A percentile compares a stretch with the other conserved stretches of the same genome.
Conservation (phyloP, 1,140 invertebrate species). For the Mizuhopecten yessoensis region DNA sequence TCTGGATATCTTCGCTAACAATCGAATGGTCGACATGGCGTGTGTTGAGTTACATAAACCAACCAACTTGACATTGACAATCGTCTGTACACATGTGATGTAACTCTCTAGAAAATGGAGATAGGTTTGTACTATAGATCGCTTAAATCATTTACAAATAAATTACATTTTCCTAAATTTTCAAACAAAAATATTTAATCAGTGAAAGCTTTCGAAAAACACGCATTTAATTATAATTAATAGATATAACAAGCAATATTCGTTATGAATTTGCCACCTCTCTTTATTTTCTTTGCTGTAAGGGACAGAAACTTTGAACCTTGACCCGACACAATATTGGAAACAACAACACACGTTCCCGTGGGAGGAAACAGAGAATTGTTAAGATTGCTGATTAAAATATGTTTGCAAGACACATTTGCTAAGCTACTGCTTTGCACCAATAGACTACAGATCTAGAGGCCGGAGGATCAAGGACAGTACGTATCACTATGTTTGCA, state of each 20-base stretch:
- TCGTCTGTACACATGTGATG: background rate
- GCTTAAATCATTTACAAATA: background rate
- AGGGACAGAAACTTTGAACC: background rate
- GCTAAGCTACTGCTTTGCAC: background rate
- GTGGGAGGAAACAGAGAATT: background rate
- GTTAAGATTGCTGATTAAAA: background rate
- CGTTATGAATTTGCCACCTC: no score
- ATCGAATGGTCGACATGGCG: background rate
- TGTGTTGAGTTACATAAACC: background rate
- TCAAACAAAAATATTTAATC: no score
- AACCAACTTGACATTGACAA: background rate
- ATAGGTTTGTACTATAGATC: background rate
- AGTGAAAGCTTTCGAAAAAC: no score
- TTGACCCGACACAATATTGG: background rate
- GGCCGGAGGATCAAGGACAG: no score
- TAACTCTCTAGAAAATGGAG: background rate
- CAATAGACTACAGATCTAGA: background rate
- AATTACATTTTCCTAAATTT: background rate
- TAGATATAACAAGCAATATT: no score
- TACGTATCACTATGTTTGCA: no score
- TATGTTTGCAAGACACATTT: background rate
- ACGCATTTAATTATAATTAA: no score
- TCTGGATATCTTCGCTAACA: background rate
- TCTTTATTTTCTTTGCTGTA: background rate
- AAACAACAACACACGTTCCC: background rate